Evolutionary conservation across 2,888 invertebrate species (phyloP), one percentile per base, ranked within the genome.

Genomic region (Rapana venosa): DNA sequence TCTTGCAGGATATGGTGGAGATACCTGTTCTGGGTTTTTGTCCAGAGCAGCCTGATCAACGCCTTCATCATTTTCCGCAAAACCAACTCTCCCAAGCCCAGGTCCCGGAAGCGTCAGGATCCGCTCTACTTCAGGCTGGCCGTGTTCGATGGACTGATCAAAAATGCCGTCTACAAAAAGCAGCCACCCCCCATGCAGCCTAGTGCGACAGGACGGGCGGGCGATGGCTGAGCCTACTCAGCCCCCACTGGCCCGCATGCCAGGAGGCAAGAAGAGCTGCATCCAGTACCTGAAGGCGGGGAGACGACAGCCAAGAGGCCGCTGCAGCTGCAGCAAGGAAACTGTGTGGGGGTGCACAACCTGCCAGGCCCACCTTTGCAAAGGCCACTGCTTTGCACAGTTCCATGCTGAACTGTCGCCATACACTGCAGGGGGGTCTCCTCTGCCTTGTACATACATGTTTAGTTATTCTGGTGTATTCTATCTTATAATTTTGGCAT

Each of bases 1-100:
- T 61, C 89, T 13, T 87, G 90, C 35, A 66, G 61, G 26, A 87
- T 87, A 58, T 90, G 90, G 90, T 91, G 90, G 91, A 56, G 90
- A 17, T 90, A 91, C 35, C 22, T 90, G 87, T n/a, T 91, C 15
- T 88, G 89, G 88, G 88, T 84, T 30, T 61, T 87, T 61, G 84
- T 91, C 30, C 85, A 90, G 83, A 66, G 87, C 32, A 85, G 87
- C 30, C 83, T 90, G 13, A 77, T 91, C 74, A 88, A 91, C 30
- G 58, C 86, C 30, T 91, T 87, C 87, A 85, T 88, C 35, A 61
- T 91, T 30, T 90, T 85, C 83, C 79, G 79, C 36, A 61, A 35
- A 26, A 83, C 84, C 88, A 83, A 88, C n/a, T 58, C 61, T 13
- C 84, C 88, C 8, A 58, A 22, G 26, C 83, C 66, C 36, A 36